These are phyloP conservation scores for Danaus melanippus DNA, from an alignment of 1,140 invertebrate species.

Conservation along the genomic window DNA sequence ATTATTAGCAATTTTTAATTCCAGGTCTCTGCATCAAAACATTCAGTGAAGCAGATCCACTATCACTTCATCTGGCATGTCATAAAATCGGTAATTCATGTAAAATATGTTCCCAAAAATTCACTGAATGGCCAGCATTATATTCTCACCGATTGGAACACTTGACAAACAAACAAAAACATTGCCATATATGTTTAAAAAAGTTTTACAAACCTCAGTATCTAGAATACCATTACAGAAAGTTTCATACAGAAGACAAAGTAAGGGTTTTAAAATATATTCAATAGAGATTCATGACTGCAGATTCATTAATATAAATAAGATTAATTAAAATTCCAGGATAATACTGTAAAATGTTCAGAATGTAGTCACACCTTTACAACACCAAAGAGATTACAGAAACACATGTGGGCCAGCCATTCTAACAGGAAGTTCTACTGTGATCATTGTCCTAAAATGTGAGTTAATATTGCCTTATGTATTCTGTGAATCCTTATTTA, in stretches of 20 bases:
- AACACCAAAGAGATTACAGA: constrained; percentile 24
- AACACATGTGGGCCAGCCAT: constrained; percentile 30
- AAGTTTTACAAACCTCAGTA: constrained; percentile 19
- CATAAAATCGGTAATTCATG: constrained; percentile 33
- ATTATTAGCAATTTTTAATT: too few species aligned
- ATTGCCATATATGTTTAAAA: constrained; percentile 45
- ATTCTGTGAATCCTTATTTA: constrained; percentile 16
- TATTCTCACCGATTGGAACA: constrained; percentile 45
- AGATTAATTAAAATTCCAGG: constrained; percentile 19
- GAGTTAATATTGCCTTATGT: constrained; percentile 14
- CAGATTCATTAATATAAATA: neutral
- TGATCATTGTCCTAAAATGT: constrained; percentile 42
- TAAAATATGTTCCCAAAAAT: constrained; percentile 26
- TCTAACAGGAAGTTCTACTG: constrained; percentile 28
- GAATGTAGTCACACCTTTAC: constrained; percentile 18
- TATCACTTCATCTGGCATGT: constrained; percentile 24
- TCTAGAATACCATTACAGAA: constrained; percentile 46
- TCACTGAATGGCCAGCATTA: constrained; percentile 31
- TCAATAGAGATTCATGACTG: constrained; percentile 2
- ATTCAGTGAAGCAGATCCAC: too few species aligned
- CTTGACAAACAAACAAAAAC: constrained; percentile 20
- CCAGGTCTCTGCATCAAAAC: too few species aligned
- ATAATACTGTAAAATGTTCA: constrained; percentile 22
- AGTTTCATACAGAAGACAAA: constrained; percentile 30
- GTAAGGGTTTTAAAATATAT: constrained; percentile 16